Base-by-base conservation (phyloP, 2,888 invertebrate species). In the Odiellus spinosus region DNA sequence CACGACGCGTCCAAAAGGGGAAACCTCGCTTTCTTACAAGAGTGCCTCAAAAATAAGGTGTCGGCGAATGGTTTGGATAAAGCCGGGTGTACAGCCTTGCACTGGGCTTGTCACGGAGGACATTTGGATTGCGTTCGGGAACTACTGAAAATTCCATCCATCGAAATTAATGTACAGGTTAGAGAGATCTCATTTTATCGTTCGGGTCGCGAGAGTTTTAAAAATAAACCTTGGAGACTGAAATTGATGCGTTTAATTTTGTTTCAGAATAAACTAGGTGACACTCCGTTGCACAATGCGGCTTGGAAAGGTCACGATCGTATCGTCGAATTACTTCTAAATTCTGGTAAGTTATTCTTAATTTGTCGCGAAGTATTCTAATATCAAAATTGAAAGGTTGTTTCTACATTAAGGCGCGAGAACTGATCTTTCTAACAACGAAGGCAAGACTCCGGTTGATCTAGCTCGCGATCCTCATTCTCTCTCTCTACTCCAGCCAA, bases 1-100 rank as follows among this genome's bases (percentile, higher is more conserved):
- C 77, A 78, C 59, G 77, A 78, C 59, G 77, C 77, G 41, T 75
- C 76, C 5, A 73, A 75, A 57, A 64, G 77, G 53, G 77, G 77
- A 40, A 77, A 78, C 58, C 55, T 75, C 15, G 67, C 65, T 6
- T 73, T 76, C 58, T 58, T 78, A 49, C 60, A 61, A 48, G 76
- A 77, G 61, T 76, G 76, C 57, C 60, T 78, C 20, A 59, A 62
- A 33, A 73, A 76, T 61, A 71, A 73, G 49, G 76, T 76, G 48
- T 76, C 77, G 2, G 73, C 74, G 12, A 76, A 77, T 56, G 71
- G 74, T 35, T 63, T 78, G 53, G 77, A 78, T 61, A 72, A 74
- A 55, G 73, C 76, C 21, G 76, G 76, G 4, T 74, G 74, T 42
- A 77, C 75, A n/a, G 71, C 77, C 4, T 59, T 78, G 6, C 76